phyloP scores from a whole-genome alignment of 2,113 vertebrate species.

The Heliornis fulica region DNA sequence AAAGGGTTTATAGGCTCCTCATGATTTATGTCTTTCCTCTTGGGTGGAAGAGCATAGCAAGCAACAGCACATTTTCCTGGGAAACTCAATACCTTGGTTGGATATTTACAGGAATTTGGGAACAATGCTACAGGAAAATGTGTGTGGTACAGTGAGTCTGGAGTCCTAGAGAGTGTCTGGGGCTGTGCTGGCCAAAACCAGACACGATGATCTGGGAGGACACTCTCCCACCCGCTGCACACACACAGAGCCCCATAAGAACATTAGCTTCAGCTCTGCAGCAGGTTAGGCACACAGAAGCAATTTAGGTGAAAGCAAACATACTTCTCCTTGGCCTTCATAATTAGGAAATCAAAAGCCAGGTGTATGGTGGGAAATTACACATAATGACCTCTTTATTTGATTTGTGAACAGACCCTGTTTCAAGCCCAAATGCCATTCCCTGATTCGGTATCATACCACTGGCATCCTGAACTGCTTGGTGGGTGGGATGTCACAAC shows the following conservation, averaged over 20 bases:
- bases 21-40: not conserved
- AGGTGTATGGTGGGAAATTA: not conserved
- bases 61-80: accelerated
- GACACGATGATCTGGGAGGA: not conserved
- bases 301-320: not conserved
- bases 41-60: not conserved
- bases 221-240: not conserved
- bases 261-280: not conserved
- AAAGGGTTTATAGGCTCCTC: not conserved
- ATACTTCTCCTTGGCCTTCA: not conserved
- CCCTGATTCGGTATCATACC: not conserved
- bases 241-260: not conserved
- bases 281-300: not conserved
- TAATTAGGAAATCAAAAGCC: not conserved
- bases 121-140: not conserved
- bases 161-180: not conserved
- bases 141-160: not conserved
- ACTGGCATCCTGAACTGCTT: not conserved
- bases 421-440: not conserved
- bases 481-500: not conserved
- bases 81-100: not conserved
- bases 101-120: not conserved
- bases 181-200: not conserved
- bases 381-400: not conserved
- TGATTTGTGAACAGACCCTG: not conserved